Base-by-base conservation (phyloP, 92 coral and sea anemone genomes). In the Zoanthus sociatus region DNA sequence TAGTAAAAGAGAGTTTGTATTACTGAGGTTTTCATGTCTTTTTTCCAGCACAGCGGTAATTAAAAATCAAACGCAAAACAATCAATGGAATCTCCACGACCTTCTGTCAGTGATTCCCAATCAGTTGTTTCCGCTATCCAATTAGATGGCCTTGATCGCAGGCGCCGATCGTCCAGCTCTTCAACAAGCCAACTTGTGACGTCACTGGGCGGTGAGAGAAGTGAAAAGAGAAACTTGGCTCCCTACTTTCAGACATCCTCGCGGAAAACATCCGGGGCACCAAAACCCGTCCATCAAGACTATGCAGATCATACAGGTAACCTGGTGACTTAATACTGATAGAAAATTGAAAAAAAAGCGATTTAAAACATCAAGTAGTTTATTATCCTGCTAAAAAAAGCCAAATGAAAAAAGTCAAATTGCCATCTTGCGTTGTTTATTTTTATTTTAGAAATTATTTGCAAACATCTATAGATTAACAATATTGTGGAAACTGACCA, bases 241-340 rank as follows among this genome's bases (percentile, higher is more conserved):
- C 95, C 98, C 1, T 92, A 86, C 83, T 77, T 94, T 37, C 89
- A 93, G 67, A 56, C 92, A 2, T 53, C 98, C 11, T 87, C 87
- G 44, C 87, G 95, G 12, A 90, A 92, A 75, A 75, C 86, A 11
- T 94, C 98, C 7, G 76, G 64, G 50, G 85, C 42, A 20, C 85
- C 46, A 18, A 81, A 54, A 63, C 74, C 45, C 74, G 46, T 47
- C 6, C 75, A 64, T 42, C 42, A 32, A 30, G 84, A 79, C n/a
- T 44, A 64, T 26, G 4, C 15, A 45, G 85, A 81, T 11, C 85
- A 81, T 42, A 7, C 85, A 81, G 74, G 74, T 63, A 46, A 51
- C 9, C 44, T 2, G 14, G 42, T 37, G 42, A 37, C 42, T 37
- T 37, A 37, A 37, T 37, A 37, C 42, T 37, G 42, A 4, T 4